Percentiles rank a stretch among this genome's conserved stretches.
Evolutionary conservation across 92 coral and sea anemone species (phyloP).

Genomic region (Porites rus): DNA sequence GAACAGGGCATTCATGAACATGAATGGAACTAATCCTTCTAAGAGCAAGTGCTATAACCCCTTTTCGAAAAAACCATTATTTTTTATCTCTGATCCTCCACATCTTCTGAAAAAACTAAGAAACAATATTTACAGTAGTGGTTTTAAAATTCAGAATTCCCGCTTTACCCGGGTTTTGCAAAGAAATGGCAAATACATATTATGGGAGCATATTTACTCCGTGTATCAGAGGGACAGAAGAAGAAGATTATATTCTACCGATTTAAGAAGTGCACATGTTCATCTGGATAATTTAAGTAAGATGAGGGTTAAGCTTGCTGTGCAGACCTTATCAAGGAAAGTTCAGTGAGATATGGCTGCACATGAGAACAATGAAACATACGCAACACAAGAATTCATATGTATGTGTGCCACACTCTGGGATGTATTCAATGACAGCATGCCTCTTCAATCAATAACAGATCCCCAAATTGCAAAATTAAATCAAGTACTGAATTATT

Average conservation of each 20-base stretch:
- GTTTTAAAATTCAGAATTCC: slow-evolving; percentile 40
- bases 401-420: slow-evolving; percentile 47
- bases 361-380: slow-evolving; percentile 49
- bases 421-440: slow-evolving; percentile 62
- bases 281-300: slow-evolving; percentile 59
- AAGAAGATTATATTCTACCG: slow-evolving; percentile 57
- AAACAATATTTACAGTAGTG: slow-evolving; percentile 62
- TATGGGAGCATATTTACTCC: slow-evolving; percentile 66
- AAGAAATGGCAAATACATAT: slow-evolving; percentile 24
- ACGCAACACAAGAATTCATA: slow-evolving; percentile 49
- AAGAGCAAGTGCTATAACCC: slow-evolving; percentile 57
- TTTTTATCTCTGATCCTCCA: slow-evolving; percentile 74
- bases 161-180: slow-evolving; percentile 42
- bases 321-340: slow-evolving; percentile 57
- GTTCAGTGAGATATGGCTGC: slow-evolving; percentile 44
- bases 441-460: slow-evolving; percentile 26
- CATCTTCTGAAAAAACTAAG: slow-evolving; percentile 63
- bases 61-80: slow-evolving; percentile 42
- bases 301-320: slow-evolving; percentile 68
- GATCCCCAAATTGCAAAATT: slow-evolving; percentile 39
- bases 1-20: slow-evolving; percentile 61
- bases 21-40: slow-evolving; percentile 57
- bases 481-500: slow-evolving; percentile 36
- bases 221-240: slow-evolving; percentile 50
- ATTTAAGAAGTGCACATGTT: slow-evolving; percentile 32